phyloP scores from a whole-genome alignment of 2,797 vertebrate genomes.

The Spea hammondii region DNA sequence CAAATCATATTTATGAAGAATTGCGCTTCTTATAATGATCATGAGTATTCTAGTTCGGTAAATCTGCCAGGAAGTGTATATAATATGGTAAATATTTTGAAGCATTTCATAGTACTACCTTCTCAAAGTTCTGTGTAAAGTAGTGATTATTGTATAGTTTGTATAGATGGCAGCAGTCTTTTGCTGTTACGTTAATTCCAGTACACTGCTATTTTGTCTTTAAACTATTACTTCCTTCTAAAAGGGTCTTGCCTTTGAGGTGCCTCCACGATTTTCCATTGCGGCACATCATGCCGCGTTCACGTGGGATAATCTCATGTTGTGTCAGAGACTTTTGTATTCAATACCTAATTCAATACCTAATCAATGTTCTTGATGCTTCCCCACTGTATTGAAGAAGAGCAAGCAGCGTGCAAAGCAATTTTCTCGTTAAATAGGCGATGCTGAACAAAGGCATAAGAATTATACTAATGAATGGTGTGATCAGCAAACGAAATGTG shows the following conservation, averaged over 20 bases:
- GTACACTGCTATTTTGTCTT: slow-evolving; percentile 22
- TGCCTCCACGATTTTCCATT: slow-evolving; percentile 1
- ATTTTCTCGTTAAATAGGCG: slow-evolving; percentile 16
- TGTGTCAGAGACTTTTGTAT: slow-evolving; percentile 59
- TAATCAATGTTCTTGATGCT: slow-evolving; percentile 41
- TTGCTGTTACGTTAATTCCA: slow-evolving; percentile 36
- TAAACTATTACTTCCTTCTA: slow-evolving; percentile 9
- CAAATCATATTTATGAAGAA: no score
- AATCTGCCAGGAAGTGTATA: no score
- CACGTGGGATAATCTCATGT: slow-evolving; percentile 53
- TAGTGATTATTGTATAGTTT: no score
- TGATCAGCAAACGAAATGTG: no score
- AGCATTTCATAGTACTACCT: no score
- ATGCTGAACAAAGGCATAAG: no score
- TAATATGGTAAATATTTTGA: no score
- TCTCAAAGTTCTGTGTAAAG: no score
- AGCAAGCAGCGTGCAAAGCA: slow-evolving; percentile 35
- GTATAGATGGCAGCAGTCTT: no score
- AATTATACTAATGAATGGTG: no score
- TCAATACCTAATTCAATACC: slow-evolving; percentile 63
- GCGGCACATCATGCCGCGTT: slow-evolving; percentile 42
- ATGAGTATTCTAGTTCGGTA: no score
- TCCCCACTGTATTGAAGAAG: slow-evolving; percentile 19
- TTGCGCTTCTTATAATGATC: no score
- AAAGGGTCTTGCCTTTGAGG: background rate